Conservation (phyloP, 1,140 invertebrate species). For the Bacillus rossius region DNA sequence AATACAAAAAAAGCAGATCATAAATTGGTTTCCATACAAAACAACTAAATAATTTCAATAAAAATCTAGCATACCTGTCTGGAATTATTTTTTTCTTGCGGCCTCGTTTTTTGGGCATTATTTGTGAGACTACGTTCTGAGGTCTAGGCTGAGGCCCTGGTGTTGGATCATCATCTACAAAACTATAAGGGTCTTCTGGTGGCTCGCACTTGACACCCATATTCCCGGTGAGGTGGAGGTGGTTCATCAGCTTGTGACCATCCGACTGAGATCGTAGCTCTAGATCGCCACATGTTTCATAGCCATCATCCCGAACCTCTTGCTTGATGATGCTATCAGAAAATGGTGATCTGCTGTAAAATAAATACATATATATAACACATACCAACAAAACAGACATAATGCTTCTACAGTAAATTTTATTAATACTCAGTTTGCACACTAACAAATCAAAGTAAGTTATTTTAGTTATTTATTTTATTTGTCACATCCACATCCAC, state of each 20-base stretch:
- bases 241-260: conserved; percentile 16
- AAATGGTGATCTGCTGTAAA: conserved; percentile 14
- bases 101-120: conserved; percentile 72
- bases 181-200: conserved; percentile 69
- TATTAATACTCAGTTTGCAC: too few species aligned
- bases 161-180: conserved; percentile 64
- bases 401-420: too few species aligned
- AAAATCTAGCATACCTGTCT: conserved; percentile 25
- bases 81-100: conserved; percentile 69
- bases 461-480: too few species aligned
- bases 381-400: too few species aligned
- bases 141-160: conserved; percentile 20
- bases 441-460: too few species aligned
- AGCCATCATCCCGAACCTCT: conserved; percentile 76
- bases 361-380: too few species aligned
- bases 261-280: conserved; percentile 42
- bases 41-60: too few species aligned
- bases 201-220: conserved; percentile 56
- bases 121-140: conserved; percentile 43
- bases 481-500: too few species aligned
- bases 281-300: conserved; percentile 77
- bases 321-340: conserved; percentile 49
- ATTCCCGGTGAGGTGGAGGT: conserved; percentile 3
- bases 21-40: too few species aligned
- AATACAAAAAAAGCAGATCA: too few species aligned